Percentiles rank a stretch among this genome's conserved stretches.
Conservation (phyloP, 2,888 invertebrate genomes). For the Thecocarcelia acutangulata region DNA sequence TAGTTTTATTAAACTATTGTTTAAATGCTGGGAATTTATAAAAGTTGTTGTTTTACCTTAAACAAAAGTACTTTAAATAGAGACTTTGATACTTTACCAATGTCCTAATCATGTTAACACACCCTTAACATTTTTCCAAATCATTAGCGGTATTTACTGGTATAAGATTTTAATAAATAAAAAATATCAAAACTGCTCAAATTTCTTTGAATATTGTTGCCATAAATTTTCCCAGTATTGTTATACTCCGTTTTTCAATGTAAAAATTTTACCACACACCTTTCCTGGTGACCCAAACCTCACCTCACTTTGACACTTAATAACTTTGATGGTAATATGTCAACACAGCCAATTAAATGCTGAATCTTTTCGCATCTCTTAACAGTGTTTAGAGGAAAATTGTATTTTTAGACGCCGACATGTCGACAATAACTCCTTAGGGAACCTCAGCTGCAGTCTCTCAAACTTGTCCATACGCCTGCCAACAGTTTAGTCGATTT, state of each 20-base stretch:
- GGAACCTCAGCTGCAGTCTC: conserved; percentile 67
- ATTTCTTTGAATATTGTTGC: not conserved
- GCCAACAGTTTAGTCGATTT: conserved; percentile 48
- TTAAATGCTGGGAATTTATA: conserved; percentile 15
- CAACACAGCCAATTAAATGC: conserved; percentile 63
- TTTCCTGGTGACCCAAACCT: not conserved
- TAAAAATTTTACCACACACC: conserved; percentile 47
- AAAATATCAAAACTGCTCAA: no score
- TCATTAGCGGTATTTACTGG: conserved; percentile 9
- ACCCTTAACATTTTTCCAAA: conserved; percentile 52
- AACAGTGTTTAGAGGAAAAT: conserved; percentile 10
- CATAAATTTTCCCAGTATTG: conserved; percentile 25
- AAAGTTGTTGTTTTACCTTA: not conserved
- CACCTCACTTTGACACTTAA: conserved; percentile 34
- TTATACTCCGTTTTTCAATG: not conserved
- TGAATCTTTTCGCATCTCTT: conserved; percentile 29
- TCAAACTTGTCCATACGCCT: conserved; percentile 25
- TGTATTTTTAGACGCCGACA: conserved; percentile 11
- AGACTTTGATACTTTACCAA: conserved; percentile 33
- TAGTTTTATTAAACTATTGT: conserved; percentile 39
- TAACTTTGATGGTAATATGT: conserved; percentile 51
- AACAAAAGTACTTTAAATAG: conserved; percentile 22
- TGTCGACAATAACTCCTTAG: conserved; percentile 63
- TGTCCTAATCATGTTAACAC: conserved; percentile 44
- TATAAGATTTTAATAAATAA: not conserved